phyloP scores from a whole-genome alignment of 2,113 vertebrate species.

The Rhodinocichla rosea region DNA sequence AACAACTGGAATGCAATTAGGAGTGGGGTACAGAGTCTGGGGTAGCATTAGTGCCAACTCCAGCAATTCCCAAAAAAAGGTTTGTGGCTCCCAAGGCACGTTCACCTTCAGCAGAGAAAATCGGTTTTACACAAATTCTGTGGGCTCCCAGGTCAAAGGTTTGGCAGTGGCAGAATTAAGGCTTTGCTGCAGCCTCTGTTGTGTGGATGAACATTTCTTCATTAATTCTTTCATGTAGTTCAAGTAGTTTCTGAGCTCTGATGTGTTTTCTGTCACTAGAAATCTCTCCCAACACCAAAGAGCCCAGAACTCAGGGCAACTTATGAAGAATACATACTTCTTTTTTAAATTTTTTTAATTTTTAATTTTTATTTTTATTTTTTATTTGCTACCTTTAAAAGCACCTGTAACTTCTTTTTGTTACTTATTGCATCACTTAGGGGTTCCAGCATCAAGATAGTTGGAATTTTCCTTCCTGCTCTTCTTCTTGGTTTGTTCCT shows the following conservation, averaged over 20 bases:
- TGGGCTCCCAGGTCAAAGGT: background rate
- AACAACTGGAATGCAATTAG: background rate
- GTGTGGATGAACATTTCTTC: background rate
- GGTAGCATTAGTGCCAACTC: background rate
- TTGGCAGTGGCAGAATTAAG: background rate
- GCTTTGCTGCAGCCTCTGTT: background rate
- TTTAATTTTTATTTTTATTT: too few relatives aligned
- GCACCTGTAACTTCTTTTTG: background rate
- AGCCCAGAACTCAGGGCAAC: background rate
- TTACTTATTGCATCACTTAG: background rate
- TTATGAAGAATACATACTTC: background rate
- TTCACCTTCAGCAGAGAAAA: background rate
- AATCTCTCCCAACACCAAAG: background rate
- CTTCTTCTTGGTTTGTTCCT: background rate
- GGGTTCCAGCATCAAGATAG: background rate
- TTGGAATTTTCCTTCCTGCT: background rate
- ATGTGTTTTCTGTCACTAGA: background rate
- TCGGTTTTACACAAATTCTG: background rate
- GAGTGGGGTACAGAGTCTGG: background rate
- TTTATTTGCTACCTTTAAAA: background rate
- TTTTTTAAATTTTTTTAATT: too few relatives aligned
- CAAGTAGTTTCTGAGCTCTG: background rate
- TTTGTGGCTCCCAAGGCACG: fast-evolving
- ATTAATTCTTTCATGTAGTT: background rate
- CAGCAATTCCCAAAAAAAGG: background rate